Conservation (phyloP, 1,140 invertebrate species). For the Trichonephila clavipes region DNA sequence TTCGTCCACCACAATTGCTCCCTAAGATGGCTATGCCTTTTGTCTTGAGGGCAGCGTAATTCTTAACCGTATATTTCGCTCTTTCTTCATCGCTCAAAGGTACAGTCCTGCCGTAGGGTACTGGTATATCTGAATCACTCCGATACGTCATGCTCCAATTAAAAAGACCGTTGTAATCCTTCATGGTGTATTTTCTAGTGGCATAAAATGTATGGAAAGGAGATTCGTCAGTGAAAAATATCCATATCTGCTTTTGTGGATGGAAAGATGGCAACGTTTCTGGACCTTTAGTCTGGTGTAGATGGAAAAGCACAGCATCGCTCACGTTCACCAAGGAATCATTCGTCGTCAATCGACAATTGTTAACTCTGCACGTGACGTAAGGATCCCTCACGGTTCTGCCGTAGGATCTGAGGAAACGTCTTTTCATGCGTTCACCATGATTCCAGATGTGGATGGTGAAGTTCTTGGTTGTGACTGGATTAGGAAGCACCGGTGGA, state of each 20-base stretch:
- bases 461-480: slow-evolving; percentile 58
- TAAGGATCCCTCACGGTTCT: slow-evolving; percentile 81
- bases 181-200: slow-evolving; percentile 79
- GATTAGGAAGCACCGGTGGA: no score
- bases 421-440: slow-evolving; percentile 77
- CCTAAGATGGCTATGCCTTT: slow-evolving; percentile 83
- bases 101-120: slow-evolving; percentile 84
- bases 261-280: slow-evolving; percentile 56
- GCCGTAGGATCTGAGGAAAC: slow-evolving; percentile 78
- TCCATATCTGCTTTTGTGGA: slow-evolving; percentile 76
- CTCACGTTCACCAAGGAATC: slow-evolving; percentile 80
- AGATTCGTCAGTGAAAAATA: slow-evolving; percentile 78
- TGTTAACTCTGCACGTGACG: slow-evolving; percentile 83
- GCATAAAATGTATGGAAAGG: slow-evolving; percentile 80
- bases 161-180: slow-evolving; percentile 83
- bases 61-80: slow-evolving; percentile 78
- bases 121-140: slow-evolving; percentile 86
- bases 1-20: slow-evolving; percentile 84
- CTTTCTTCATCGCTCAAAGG: slow-evolving; percentile 8
- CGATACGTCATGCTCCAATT: slow-evolving; percentile 91
- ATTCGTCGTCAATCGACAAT: slow-evolving; percentile 83
- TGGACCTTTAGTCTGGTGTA: slow-evolving; percentile 82
- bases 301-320: slow-evolving; percentile 84
- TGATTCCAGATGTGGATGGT: slow-evolving; percentile 78
- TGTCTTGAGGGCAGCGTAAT: slow-evolving; percentile 82